These are phyloP conservation scores for Anagrus nilaparvatae DNA, from an alignment of 1,140 invertebrate species.

Conservation along the genomic window DNA sequence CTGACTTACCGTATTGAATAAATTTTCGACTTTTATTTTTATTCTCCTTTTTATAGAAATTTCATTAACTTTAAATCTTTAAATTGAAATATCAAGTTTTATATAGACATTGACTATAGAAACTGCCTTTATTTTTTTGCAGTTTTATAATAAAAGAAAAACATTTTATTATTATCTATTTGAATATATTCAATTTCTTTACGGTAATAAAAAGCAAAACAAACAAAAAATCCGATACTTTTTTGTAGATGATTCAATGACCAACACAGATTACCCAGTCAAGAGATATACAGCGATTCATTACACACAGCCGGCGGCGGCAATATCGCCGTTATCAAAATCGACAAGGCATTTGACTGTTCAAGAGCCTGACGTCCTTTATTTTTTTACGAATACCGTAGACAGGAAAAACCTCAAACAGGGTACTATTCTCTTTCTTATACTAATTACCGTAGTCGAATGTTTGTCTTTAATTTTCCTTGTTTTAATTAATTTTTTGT, in stretches of 20 bases:
- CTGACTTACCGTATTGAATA: no score
- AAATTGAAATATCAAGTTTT: no score
- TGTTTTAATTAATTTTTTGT: not conserved
- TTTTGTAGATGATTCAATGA: slow-evolving; percentile 37
- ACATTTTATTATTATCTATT: no score
- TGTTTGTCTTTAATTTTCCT: not conserved
- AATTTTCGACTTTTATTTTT: no score
- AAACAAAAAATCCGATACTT: no score
- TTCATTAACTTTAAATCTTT: no score
- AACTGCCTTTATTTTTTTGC: no score
- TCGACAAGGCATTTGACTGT: slow-evolving; percentile 68
- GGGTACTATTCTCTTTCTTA: slow-evolving; percentile 28
- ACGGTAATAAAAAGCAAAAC: no score
- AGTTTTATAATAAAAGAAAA: not conserved
- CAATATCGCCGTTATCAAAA: slow-evolving; percentile 63
- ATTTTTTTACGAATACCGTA: slow-evolving; percentile 56
- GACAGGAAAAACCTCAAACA: slow-evolving; percentile 45
- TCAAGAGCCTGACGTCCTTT: slow-evolving; percentile 58
- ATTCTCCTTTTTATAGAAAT: no score
- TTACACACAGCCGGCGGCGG: slow-evolving; percentile 69
- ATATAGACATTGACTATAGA: no score
- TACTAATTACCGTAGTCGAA: not conserved
- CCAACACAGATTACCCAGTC: slow-evolving; percentile 59
- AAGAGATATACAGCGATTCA: slow-evolving; percentile 66
- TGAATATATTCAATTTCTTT: no score